A percentile compares a stretch with the other conserved stretches of the same genome.
phyloP scores from a whole-genome alignment of 2,113 vertebrate genomes.

The Callospermophilus lateralis region DNA sequence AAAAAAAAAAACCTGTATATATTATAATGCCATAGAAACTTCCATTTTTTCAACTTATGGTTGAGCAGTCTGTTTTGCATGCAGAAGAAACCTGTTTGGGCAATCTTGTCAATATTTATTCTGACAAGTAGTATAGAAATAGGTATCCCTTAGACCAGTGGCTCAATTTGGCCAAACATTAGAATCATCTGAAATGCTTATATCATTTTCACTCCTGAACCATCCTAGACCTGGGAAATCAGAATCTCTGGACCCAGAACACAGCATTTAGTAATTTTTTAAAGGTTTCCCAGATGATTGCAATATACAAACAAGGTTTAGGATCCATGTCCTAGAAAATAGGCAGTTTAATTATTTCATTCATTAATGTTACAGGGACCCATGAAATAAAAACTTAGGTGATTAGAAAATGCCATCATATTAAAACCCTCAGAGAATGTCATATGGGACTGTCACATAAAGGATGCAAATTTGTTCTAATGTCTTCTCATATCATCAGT shows the following conservation, averaged over 20 bases:
- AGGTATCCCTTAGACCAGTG: neutral
- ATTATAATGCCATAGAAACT: neutral
- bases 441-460: neutral
- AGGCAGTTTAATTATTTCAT: neutral
- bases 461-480: neutral
- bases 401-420: neutral
- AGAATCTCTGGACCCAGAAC: neutral
- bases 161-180: neutral
- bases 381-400: neutral
- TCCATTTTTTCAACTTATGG: neutral
- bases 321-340: neutral
- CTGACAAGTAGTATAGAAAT: slow-evolving; percentile 21
- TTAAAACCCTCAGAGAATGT: neutral
- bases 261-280: neutral
- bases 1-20: neutral
- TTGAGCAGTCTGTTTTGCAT: neutral
- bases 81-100: neutral
- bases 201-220: neutral
- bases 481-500: neutral
- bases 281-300: neutral
- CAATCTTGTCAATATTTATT: neutral
- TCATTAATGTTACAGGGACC: no score
- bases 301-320: neutral
- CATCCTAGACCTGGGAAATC: neutral
- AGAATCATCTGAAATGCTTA: neutral